Conservation (phyloP, 2,797 vertebrate species). For the Phaenicophaeus curvirostris region DNA sequence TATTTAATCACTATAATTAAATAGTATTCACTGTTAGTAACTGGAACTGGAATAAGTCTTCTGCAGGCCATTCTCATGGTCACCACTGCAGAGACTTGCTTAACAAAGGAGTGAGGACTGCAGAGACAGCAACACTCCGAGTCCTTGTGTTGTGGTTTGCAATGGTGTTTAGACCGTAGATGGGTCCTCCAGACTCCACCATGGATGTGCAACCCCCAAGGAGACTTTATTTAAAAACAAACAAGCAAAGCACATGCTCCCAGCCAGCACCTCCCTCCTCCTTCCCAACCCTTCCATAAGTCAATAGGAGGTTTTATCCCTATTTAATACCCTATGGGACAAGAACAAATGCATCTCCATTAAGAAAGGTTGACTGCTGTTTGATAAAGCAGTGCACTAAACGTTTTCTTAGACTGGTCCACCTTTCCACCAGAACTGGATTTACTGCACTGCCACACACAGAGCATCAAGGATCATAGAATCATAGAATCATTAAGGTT, state of each 20-base stretch:
- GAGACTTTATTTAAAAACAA: neutral
- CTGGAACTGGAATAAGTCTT: neutral
- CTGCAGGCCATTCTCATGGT: neutral
- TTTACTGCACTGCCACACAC: neutral
- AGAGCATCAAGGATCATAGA: too few species aligned
- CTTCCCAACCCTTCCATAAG: neutral
- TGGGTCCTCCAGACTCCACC: neutral
- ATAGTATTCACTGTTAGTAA: neutral
- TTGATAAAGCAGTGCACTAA: neutral
- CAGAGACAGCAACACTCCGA: neutral
- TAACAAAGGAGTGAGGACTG: neutral
- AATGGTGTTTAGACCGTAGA: neutral
- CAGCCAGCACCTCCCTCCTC: neutral
- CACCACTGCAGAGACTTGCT: neutral
- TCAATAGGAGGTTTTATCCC: neutral
- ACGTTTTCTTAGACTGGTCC: neutral
- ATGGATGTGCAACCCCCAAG: neutral
- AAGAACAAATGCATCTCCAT: neutral
- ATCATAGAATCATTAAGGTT: too few species aligned
- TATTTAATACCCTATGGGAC: neutral
- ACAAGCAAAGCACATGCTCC: neutral
- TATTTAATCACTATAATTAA: neutral
- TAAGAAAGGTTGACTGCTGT: neutral
- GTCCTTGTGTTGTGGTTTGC: neutral
- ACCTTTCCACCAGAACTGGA: neutral